phyloP scores from a whole-genome alignment of 2,888 invertebrate genomes.

The Chydorus sphaericus region DNA sequence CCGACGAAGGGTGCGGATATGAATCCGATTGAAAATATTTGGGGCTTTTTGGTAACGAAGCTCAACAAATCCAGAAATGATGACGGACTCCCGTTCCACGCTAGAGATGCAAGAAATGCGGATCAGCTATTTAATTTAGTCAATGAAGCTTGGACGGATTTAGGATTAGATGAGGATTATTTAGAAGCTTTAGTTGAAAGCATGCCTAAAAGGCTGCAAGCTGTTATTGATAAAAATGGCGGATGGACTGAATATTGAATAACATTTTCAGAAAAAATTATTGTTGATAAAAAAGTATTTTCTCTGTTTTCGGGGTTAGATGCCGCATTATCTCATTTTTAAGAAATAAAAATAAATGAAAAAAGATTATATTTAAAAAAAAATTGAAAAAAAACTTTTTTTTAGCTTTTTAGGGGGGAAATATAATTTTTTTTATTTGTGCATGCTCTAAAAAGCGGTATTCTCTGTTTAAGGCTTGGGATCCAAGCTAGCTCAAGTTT shows the following conservation, averaged over 20 bases:
- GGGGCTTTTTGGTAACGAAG: not conserved
- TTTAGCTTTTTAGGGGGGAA: too few species aligned
- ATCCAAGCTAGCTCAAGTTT: too few species aligned
- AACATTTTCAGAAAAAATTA: not conserved
- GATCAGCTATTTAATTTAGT: not conserved
- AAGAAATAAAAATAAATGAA: too few species aligned
- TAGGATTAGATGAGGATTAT: not conserved
- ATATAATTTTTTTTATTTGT: too few species aligned
- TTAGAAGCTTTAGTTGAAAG: not conserved
- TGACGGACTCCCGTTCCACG: not conserved
- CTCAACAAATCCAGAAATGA: not conserved
- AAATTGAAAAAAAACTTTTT: too few species aligned
- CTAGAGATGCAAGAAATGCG: not conserved
- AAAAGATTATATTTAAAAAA: too few species aligned
- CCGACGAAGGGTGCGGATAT: not conserved
- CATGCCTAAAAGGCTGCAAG: not conserved
- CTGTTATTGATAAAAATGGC: not conserved
- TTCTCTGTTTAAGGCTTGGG: too few species aligned
- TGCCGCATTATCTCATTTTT: too few species aligned
- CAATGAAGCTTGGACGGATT: not conserved
- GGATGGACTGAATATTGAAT: not conserved
- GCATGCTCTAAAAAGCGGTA: too few species aligned
- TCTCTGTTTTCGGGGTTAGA: too few species aligned
- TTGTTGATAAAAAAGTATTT: too few species aligned
- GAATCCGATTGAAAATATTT: constrained; percentile 1